Evolutionary conservation across 2,113 vertebrate species (phyloP), one percentile per base, ranked within the genome.

Genomic region (Zapornia atra): DNA sequence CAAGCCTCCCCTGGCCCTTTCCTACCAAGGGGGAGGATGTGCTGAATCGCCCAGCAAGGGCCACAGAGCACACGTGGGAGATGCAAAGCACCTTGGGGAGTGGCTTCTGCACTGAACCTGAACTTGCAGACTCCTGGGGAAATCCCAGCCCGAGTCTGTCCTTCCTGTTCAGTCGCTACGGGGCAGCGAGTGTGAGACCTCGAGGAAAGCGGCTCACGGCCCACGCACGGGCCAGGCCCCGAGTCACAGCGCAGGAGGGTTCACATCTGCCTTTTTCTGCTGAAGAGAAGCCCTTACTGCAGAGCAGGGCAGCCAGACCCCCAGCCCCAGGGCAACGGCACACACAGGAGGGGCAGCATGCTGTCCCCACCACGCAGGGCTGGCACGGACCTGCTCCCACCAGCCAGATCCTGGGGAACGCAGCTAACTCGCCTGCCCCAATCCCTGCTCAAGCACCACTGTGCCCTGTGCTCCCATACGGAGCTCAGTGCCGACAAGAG

Each of bases 291-390:
- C 50, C 60, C 46, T 21, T 11, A 15, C 1, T 8, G 50, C 63
- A 40, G 48, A 78, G 56, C 77, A 54, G 18, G 17, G 44, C 46
- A 48, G 46, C 7, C 42, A 29, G 51, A 24, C 1, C 54, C 64
- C 51, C 13, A 14, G 9, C 28, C 29, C 51, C 2, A 29, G 33
- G 9, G 38, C 1, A 24, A 21, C 0, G 31, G 64, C 2, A 3
- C 36, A 6, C 16, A 12, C n/a, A 54, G 56, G 63, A 21, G 51
- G 87, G 70, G 44, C 60, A 82, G 71, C 53, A 56, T 22, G 4
- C 0, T 19, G 34, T 51, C 48, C 34, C 26, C 26, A 40, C 7
- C 0, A 2, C 1, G 0, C 4, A 69, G 63, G 25, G 50, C 20
- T 46, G 82, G 36, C 66, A 5, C 0, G 7, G 59, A 60, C 51